Conservation (phyloP, 2,797 vertebrate genomes). For the Triplophysa yarkandensis region DNA sequence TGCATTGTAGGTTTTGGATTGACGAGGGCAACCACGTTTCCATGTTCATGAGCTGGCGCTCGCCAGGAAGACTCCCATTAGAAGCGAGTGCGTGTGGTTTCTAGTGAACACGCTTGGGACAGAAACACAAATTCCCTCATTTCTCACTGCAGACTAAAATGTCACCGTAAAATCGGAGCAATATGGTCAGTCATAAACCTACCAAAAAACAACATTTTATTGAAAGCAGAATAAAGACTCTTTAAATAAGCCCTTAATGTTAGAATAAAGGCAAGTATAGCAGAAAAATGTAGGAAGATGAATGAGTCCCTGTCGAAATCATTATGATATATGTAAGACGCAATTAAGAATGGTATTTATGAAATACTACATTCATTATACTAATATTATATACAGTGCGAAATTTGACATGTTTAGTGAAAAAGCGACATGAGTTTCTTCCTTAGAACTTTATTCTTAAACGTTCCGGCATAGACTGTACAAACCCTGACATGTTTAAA, state of each 20-base stretch:
- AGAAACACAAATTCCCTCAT: slow-evolving; percentile 27
- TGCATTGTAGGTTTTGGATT: slow-evolving; percentile 45
- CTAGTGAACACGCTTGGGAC: slow-evolving; percentile 30
- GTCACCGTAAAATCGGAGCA: slow-evolving; percentile 39
- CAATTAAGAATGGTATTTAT: slow-evolving; percentile 14
- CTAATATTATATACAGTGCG: background rate
- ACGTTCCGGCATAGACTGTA: background rate
- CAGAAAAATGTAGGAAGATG: slow-evolving; percentile 3
- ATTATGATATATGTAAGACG: slow-evolving; percentile 27
- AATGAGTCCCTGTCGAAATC: background rate
- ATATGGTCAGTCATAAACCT: slow-evolving; percentile 33
- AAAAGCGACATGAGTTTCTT: background rate
- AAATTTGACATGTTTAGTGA: background rate
- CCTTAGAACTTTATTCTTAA: background rate
- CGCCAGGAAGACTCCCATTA: slow-evolving; percentile 40
- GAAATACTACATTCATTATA: background rate
- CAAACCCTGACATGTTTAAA: background rate
- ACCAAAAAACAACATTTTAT: slow-evolving; percentile 21
- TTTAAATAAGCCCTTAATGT: slow-evolving; percentile 16
- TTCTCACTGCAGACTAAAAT: slow-evolving; percentile 33
- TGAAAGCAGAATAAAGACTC: slow-evolving; percentile 28
- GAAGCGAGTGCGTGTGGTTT: slow-evolving; percentile 32
- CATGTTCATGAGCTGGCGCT: slow-evolving; percentile 58
- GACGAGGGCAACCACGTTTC: slow-evolving; percentile 58
- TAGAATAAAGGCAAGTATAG: background rate